Percentiles rank a stretch among this genome's conserved stretches.
Evolutionary conservation across 2,797 vertebrate genomes (phyloP).

Genomic region (Lates japonicus): DNA sequence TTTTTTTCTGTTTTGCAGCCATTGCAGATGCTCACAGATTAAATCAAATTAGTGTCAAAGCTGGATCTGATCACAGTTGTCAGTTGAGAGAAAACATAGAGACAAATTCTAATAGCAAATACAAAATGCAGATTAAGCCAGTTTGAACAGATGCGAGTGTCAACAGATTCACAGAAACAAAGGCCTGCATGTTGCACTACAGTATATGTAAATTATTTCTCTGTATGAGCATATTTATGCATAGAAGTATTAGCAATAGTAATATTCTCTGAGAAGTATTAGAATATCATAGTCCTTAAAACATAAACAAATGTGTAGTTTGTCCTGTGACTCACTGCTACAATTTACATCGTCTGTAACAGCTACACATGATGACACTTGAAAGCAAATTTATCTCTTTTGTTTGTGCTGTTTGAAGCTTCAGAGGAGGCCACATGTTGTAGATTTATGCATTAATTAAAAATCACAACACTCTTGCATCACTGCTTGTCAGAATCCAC

Average conservation of each 20-base stretch:
- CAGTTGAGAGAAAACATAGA: slow-evolving; percentile 11
- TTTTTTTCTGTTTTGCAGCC: background rate
- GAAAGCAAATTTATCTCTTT: slow-evolving; percentile 30
- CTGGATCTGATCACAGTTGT: slow-evolving; percentile 2
- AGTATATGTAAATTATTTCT: background rate
- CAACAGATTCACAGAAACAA: background rate
- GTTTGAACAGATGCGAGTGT: background rate
- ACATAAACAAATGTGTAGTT: background rate
- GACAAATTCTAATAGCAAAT: background rate
- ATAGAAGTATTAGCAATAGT: background rate
- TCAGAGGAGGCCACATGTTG: slow-evolving; percentile 36
- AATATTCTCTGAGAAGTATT: background rate
- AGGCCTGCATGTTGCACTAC: background rate
- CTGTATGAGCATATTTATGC: background rate
- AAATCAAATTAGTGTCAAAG: slow-evolving; percentile 14
- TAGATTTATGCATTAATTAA: slow-evolving; percentile 55
- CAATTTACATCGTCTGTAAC: slow-evolving; percentile 1
- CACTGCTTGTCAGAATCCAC: slow-evolving; percentile 34
- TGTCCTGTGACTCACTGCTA: background rate
- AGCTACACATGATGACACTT: slow-evolving; percentile 14
- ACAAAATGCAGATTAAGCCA: background rate
- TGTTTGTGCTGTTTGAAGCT: slow-evolving; percentile 26
- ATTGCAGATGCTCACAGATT: background rate
- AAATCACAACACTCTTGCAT: slow-evolving; percentile 42
- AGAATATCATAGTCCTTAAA: background rate